These are phyloP conservation scores for Heliconius erato DNA, from an alignment of 2,888 invertebrate genomes.

Conservation along the genomic window DNA sequence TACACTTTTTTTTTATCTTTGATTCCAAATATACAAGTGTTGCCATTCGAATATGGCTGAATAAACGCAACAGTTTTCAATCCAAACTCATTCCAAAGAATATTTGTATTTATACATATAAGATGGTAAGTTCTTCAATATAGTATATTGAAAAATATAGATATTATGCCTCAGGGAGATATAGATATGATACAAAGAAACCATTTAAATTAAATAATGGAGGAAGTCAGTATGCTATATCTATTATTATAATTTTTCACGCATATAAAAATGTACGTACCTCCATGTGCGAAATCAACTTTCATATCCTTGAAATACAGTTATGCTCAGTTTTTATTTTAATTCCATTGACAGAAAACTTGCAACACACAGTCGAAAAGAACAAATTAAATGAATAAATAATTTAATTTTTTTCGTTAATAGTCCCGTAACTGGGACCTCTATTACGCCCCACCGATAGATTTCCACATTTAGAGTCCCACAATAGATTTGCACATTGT, in stretches of 20 bases:
- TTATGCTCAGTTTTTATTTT: conserved; percentile 40
- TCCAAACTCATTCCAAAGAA: background rate
- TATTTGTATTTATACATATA: background rate
- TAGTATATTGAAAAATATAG: too few species aligned
- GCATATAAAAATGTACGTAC: background rate
- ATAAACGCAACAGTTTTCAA: background rate
- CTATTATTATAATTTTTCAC: background rate
- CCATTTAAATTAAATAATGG: background rate
- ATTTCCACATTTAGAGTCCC: too few species aligned
- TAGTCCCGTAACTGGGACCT: background rate
- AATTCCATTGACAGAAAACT: conserved; percentile 46
- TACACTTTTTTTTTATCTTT: background rate
- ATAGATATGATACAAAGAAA: background rate
- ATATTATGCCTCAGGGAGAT: background rate
- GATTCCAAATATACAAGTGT: background rate
- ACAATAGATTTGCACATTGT: background rate
- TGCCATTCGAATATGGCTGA: background rate
- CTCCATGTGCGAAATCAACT: conserved; percentile 10
- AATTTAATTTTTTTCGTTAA: conserved; percentile 1
- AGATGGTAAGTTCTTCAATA: background rate
- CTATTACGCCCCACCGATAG: too few species aligned
- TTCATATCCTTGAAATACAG: conserved; percentile 32
- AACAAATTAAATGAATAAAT: conserved; percentile 22
- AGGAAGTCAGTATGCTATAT: background rate
- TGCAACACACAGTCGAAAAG: conserved; percentile 49